Percentiles rank a stretch among this genome's conserved stretches.
phyloP scores from a whole-genome alignment of 2,797 vertebrate genomes.

The Anas bahamensis region DNA sequence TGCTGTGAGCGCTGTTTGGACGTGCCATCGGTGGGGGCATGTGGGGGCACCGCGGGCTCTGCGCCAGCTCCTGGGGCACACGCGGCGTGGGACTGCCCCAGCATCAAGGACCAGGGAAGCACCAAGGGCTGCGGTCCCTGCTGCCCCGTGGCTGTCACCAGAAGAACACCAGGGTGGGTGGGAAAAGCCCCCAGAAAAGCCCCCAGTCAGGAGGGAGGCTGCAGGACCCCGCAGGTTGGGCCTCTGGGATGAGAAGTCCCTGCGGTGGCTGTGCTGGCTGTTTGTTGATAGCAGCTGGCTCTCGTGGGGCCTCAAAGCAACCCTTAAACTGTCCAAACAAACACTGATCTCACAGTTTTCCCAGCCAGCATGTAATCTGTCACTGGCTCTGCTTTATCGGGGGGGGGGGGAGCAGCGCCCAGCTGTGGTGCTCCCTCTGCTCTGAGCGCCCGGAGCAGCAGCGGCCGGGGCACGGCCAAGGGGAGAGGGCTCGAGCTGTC shows the following conservation, averaged over 20 bases:
- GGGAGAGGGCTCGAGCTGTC: neutral
- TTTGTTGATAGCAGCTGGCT: conserved; percentile 15
- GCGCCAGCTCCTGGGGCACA: too few species aligned
- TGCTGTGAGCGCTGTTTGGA: neutral
- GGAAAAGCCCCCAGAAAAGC: neutral
- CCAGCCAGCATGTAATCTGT: neutral
- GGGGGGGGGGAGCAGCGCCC: neutral
- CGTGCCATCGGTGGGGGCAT: too few species aligned
- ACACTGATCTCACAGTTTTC: neutral
- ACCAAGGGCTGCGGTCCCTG: too few species aligned
- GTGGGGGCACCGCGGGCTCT: too few species aligned
- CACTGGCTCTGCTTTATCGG: neutral
- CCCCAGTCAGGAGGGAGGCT: neutral
- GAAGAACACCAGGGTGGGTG: accelerated
- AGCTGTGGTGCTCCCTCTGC: neutral
- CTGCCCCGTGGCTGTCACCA: neutral
- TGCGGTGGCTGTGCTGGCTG: accelerated
- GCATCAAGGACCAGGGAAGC: too few species aligned
- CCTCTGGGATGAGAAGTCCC: neutral
- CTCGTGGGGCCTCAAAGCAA: neutral
- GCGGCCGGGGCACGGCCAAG: accelerated
- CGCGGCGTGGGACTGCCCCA: too few species aligned
- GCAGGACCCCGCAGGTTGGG: accelerated
- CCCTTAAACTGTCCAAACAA: conserved; percentile 42
- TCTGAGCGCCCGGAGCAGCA: neutral